These are phyloP conservation scores for Andricus quercusramuli DNA, from an alignment of 2,888 invertebrate species.

Conservation along the genomic window DNA sequence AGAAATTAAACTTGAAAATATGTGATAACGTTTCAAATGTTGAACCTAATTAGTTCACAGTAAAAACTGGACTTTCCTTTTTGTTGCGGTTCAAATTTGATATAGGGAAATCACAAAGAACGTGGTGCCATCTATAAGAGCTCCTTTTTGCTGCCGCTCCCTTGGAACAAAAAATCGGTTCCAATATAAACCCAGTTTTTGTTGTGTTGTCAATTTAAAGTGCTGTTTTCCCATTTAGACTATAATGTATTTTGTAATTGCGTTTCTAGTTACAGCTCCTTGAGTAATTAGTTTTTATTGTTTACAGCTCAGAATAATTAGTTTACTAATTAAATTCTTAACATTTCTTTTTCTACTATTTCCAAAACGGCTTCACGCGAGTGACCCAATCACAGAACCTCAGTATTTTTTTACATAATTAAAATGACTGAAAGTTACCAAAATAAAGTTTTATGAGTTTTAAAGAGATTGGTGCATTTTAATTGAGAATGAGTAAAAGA, in stretches of 20 bases:
- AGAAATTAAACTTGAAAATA: background rate
- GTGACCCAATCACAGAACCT: background rate
- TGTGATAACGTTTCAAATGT: background rate
- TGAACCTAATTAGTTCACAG: no score
- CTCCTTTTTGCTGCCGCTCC: no score
- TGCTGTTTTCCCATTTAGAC: no score
- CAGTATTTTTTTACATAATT: background rate
- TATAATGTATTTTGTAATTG: background rate
- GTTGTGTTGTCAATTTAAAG: no score
- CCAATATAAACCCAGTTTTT: no score
- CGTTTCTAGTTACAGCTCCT: background rate
- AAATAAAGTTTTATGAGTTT: background rate
- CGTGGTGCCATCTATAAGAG: no score
- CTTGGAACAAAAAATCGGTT: no score
- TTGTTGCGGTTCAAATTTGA: no score
- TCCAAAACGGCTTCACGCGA: background rate
- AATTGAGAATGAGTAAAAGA: background rate
- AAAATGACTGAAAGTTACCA: background rate
- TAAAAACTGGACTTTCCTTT: no score
- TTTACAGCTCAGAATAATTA: slow-evolving; percentile 8
- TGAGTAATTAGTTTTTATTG: background rate
- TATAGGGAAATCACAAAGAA: no score
- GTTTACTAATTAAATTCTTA: slow-evolving; percentile 12
- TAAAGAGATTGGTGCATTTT: background rate
- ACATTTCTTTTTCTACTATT: slow-evolving; percentile 8